Conservation (phyloP, 2,113 vertebrate species). For the Catharus fuscescens region DNA sequence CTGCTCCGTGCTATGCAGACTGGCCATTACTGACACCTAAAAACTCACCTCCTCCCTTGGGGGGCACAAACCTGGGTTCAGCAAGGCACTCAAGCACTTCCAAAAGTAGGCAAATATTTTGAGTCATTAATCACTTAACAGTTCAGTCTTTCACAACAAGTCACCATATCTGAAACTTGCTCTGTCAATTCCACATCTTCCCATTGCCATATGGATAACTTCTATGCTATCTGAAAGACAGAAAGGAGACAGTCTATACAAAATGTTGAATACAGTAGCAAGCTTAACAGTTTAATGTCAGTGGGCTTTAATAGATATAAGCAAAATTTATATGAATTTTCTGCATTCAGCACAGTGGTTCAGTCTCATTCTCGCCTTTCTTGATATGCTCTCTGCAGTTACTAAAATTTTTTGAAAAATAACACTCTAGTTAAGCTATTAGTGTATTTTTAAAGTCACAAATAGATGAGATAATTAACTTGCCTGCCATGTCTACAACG, state of each 20-base stretch:
- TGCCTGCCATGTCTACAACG: not conserved
- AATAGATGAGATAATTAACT: constrained; percentile 42
- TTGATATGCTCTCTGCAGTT: not conserved
- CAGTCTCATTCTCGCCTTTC: not conserved
- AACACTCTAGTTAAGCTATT: not conserved
- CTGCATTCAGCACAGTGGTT: not conserved
- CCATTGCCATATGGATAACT: not conserved
- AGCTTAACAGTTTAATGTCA: not conserved
- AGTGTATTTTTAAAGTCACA: not conserved
- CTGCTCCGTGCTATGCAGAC: not conserved
- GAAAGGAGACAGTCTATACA: not conserved
- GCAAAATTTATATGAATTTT: not conserved
- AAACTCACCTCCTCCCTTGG: not conserved
- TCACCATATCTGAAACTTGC: not conserved
- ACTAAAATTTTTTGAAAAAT: not conserved
- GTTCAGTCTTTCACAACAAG: not conserved
- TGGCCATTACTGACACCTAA: not conserved
- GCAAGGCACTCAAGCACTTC: not conserved
- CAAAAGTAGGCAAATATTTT: not conserved
- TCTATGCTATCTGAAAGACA: not conserved
- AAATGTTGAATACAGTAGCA: not conserved
- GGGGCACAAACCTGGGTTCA: not conserved
- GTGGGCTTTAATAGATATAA: not conserved
- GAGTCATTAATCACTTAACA: not conserved
- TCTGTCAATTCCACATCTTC: not conserved